A percentile compares a stretch with the other conserved stretches of the same genome.
Conservation (phyloP, 2,888 invertebrate genomes). For the Eudemis profundana region DNA sequence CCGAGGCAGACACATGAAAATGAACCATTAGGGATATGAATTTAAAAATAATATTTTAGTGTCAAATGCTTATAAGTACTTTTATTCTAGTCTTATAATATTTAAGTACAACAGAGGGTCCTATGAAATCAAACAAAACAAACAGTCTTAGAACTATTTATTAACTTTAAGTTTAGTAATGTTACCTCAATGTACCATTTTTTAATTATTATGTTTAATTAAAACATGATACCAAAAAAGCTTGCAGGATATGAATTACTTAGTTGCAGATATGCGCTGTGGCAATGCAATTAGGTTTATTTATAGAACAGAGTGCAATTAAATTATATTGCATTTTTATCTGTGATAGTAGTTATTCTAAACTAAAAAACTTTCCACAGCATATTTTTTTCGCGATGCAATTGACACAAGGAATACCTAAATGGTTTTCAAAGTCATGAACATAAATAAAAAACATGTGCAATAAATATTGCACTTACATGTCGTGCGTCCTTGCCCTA, state of each 20-base stretch:
- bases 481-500: constrained; percentile 55
- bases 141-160: too few species aligned
- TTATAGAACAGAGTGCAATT: background rate
- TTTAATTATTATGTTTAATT: background rate
- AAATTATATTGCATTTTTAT: background rate
- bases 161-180: too few species aligned
- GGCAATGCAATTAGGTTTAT: background rate
- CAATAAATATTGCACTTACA: constrained; percentile 48
- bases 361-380: background rate
- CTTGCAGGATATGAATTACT: background rate
- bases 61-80: too few species aligned
- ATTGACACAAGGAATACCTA: constrained; percentile 19
- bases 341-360: too few species aligned
- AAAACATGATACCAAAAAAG: background rate
- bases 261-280: background rate
- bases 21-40: too few species aligned
- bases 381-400: background rate
- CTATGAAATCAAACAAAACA: too few species aligned
- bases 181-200: too few species aligned
- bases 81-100: too few species aligned
- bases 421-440: constrained; percentile 29
- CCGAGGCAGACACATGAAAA: too few species aligned
- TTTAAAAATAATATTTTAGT: too few species aligned
- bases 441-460: constrained; percentile 29
- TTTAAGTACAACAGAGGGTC: too few species aligned